Evolutionary conservation across 2,797 vertebrate genomes (phyloP).

Genomic region (Ara ararauna): DNA sequence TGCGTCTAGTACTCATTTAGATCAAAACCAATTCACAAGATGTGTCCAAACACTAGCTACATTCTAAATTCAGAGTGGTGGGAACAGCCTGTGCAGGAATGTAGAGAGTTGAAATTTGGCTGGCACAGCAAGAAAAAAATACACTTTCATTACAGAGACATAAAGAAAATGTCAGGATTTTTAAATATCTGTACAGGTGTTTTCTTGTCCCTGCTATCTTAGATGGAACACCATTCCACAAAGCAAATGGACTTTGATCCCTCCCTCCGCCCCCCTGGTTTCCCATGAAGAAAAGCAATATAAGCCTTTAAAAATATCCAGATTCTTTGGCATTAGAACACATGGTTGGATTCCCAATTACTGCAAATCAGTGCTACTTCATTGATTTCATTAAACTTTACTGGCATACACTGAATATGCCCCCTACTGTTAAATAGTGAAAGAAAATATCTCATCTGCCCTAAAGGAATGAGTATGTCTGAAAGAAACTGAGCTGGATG

Average conservation of each 20-base stretch:
- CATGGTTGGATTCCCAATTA: constrained; percentile 61
- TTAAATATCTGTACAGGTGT: not conserved
- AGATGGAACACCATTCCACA: not conserved
- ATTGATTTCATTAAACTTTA: constrained; percentile 60
- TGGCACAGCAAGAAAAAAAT: not conserved
- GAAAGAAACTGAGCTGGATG: constrained; percentile 19
- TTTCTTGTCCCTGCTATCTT: not conserved
- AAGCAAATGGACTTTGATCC: not conserved
- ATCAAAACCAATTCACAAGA: not conserved
- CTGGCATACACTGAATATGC: constrained; percentile 61
- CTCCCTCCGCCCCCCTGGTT: accelerated
- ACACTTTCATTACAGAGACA: not conserved
- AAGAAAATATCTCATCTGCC: constrained; percentile 12
- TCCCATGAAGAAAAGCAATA: not conserved
- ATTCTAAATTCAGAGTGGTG: not conserved
- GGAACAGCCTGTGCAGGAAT: not conserved
- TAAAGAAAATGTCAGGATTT: not conserved
- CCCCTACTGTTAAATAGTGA: constrained; percentile 52
- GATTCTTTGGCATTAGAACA: constrained; percentile 57
- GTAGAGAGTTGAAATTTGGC: not conserved
- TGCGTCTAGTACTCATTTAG: not conserved
- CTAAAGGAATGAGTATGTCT: not conserved
- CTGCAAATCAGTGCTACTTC: constrained; percentile 65
- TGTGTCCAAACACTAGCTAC: not conserved
- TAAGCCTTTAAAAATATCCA: constrained; percentile 30